Base-by-base conservation (phyloP, 1,140 invertebrate genomes). In the Diabrotica virgifera region DNA sequence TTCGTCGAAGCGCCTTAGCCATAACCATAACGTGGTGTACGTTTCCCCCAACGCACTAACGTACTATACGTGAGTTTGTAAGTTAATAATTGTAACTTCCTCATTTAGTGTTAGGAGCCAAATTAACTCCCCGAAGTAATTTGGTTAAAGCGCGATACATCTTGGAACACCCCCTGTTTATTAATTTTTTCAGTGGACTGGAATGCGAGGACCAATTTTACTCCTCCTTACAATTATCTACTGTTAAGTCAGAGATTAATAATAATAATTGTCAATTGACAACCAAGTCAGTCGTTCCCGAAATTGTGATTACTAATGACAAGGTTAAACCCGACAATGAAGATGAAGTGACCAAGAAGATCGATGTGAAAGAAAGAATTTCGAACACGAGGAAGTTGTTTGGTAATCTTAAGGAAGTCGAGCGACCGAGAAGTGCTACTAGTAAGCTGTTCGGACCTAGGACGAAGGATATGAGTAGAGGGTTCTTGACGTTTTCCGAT, bases 401-500 rank as follows among this genome's bases (percentile, higher is more conserved):
- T 64, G 61, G 52, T 69, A 65, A 58, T 60, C 24, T 55, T 71
- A 14, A 63, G 6, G 59, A 64, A 24, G 66, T 66, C 46, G 68
- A 76, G 38, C 58, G 82, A 58, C 86, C 87, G 6, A 85, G 87
- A 75, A 86, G 87, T 56, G 85, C 89, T 63, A 90, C 90, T 52
- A 84, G 86, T 68, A 87, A 87, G 72, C 91, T 94, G 73, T 94
- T 95, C 78, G 88, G 87, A 64, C 92, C 90, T 70, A 86, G 89
- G 76, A 91, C 93, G 64, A 86, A 94, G 85, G 93, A 95, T 80
- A 95, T 97, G 93, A 94, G 92, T 81, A 92, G 93, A 81, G 92
- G 91, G 73, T 96, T 92, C 82, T 85, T 95, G 70, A 91, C 89
- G 76, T 94, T 94, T 80, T 88, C 88, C 70, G 92, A 93, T 76